Conservation (phyloP, 2,113 vertebrate species). For the Vombatus ursinus region DNA sequence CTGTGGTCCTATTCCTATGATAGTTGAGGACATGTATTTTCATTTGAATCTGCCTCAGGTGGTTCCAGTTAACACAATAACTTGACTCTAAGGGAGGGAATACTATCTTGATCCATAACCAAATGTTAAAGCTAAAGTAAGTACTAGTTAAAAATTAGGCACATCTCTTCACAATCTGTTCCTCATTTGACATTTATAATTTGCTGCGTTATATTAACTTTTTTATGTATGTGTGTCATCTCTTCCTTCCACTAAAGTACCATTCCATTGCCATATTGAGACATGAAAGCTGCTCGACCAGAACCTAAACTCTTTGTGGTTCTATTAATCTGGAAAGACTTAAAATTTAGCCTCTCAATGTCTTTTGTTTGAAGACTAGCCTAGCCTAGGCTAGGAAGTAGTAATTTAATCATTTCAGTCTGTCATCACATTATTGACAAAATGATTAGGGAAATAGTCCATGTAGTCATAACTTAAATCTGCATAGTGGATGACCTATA, state of each 20-base stretch:
- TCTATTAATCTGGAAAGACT: background rate
- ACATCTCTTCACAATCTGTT: background rate
- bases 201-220: background rate
- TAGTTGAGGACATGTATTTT: background rate
- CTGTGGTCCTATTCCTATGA: background rate
- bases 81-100: background rate
- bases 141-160: background rate
- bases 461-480: background rate
- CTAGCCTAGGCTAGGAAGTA: background rate
- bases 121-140: background rate
- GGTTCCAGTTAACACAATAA: background rate
- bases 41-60: background rate
- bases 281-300: background rate
- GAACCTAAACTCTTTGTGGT: background rate
- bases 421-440: background rate
- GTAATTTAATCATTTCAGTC: background rate
- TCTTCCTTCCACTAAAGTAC: background rate
- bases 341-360: background rate
- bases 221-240: background rate
- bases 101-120: background rate
- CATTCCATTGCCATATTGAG: background rate
- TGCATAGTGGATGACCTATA: background rate
- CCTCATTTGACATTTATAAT: background rate
- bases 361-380: background rate
- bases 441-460: background rate